These are phyloP conservation scores for Virgularia gustaviana DNA, from an alignment of 92 coral and sea anemone genomes.

Conservation along the genomic window DNA sequence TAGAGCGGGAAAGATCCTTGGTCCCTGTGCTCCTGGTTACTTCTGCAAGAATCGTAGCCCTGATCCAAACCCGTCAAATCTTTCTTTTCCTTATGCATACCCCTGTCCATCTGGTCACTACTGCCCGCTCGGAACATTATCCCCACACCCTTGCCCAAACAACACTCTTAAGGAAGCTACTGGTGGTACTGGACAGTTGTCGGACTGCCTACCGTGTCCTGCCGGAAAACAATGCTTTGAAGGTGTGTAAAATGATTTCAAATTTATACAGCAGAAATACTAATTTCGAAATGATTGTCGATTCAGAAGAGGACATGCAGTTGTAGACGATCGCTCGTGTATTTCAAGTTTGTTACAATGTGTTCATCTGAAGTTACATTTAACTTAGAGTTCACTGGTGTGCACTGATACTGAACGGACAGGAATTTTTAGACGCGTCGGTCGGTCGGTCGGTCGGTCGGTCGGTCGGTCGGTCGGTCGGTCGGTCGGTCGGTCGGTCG, in stretches of 20 bases:
- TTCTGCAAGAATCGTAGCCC: constrained; percentile 96
- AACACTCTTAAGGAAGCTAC: constrained; percentile 85
- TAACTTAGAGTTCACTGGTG: too few species aligned
- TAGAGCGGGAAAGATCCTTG: constrained; percentile 71
- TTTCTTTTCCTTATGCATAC: constrained; percentile 56
- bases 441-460: too few species aligned
- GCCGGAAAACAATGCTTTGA: constrained; percentile 83
- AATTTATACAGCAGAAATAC: background rate
- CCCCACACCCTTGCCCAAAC: constrained; percentile 84
- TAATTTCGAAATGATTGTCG: background rate
- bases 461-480: too few species aligned
- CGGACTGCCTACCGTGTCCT: constrained; percentile 83
- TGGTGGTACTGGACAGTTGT: constrained; percentile 73
- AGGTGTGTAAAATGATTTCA: constrained; percentile 56
- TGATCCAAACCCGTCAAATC: constrained; percentile 69
- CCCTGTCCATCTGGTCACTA: constrained; percentile 83
- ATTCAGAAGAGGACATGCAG: background rate
- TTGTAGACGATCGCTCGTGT: background rate
- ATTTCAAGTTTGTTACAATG: too few species aligned
- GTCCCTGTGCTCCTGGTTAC: constrained; percentile 81
- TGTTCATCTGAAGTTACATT: too few species aligned
- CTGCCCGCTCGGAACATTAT: constrained; percentile 83
- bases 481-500: too few species aligned
- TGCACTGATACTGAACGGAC: too few species aligned
- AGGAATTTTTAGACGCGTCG: too few species aligned